Conservation (phyloP, 2,888 invertebrate genomes). For the Magallana nippona region DNA sequence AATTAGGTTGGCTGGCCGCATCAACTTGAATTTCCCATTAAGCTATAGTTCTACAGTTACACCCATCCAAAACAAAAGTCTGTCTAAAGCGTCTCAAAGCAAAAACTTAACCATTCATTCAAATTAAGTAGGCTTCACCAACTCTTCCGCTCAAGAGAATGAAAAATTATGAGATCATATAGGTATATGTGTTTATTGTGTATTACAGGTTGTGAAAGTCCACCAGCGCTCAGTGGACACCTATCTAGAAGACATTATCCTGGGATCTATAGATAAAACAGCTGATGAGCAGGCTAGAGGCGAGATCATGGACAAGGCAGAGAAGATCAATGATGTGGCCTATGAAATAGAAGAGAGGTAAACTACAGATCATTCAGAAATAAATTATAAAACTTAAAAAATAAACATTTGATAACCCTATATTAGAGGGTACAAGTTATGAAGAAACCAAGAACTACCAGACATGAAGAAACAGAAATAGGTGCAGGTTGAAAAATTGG, state of each 20-base stretch:
- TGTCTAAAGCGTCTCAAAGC: not conserved
- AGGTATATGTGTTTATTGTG: not conserved
- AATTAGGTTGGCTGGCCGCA: too few species aligned
- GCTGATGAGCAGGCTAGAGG: slow-evolving; percentile 83
- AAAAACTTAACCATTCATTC: too few species aligned
- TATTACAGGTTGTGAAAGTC: slow-evolving; percentile 82
- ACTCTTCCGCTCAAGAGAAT: too few species aligned
- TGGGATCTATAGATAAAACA: slow-evolving; percentile 83
- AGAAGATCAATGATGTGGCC: slow-evolving; percentile 83
- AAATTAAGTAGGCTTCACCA: too few species aligned
- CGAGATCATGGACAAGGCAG: slow-evolving; percentile 83
- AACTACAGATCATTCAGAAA: slow-evolving; percentile 41
- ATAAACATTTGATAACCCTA: too few species aligned
- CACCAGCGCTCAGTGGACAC: slow-evolving; percentile 84
- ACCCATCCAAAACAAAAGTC: not conserved
- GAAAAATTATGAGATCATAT: too few species aligned
- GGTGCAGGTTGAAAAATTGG: too few species aligned
- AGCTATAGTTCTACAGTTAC: not conserved
- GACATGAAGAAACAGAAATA: too few species aligned
- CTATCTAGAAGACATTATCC: slow-evolving; percentile 85
- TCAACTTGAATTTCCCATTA: too few species aligned
- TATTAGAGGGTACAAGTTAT: too few species aligned
- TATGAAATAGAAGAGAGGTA: slow-evolving; percentile 80
- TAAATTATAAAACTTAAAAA: too few species aligned
- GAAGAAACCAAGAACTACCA: too few species aligned